A percentile compares a stretch with the other conserved stretches of the same genome.
Evolutionary conservation across 2,888 invertebrate genomes (phyloP).

Genomic region (Creontiades dilutus): DNA sequence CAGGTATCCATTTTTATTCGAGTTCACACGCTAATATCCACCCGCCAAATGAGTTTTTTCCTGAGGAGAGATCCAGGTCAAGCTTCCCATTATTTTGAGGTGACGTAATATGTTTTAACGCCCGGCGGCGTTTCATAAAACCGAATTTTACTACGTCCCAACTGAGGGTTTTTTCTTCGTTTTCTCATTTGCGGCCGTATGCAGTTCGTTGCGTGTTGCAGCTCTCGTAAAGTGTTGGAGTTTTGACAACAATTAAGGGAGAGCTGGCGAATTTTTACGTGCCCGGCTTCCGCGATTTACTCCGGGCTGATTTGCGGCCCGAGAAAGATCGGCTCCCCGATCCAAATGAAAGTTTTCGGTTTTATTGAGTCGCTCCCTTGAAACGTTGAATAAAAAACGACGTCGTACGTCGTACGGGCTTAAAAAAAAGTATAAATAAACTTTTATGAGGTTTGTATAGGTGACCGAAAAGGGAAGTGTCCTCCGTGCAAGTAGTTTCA

Average conservation of each 20-base stretch:
- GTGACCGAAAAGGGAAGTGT: too few species aligned
- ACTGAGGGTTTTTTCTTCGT: not conserved
- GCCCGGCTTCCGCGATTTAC: not conserved
- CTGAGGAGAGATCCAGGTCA: not conserved
- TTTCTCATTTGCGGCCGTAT: not conserved
- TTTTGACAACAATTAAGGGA: not conserved
- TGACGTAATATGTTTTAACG: not conserved
- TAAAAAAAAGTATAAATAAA: too few species aligned
- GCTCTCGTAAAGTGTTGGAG: not conserved
- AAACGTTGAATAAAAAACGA: too few species aligned
- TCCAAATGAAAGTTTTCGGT: too few species aligned
- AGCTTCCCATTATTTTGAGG: not conserved
- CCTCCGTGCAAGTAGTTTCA: too few species aligned
- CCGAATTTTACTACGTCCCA: slow-evolving; percentile 18
- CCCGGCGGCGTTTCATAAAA: not conserved
- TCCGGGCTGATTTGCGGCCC: not conserved
- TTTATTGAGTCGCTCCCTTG: too few species aligned
- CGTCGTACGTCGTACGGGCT: too few species aligned
- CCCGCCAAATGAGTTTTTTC: not conserved
- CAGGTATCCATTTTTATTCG: not conserved
- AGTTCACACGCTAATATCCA: not conserved
- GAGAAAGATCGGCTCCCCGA: not conserved
- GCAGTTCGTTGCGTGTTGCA: not conserved
- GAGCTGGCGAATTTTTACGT: not conserved
- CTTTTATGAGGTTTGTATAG: too few species aligned